phyloP scores from a whole-genome alignment of 2,113 vertebrate genomes.

The Tragelaphus buxtoni region DNA sequence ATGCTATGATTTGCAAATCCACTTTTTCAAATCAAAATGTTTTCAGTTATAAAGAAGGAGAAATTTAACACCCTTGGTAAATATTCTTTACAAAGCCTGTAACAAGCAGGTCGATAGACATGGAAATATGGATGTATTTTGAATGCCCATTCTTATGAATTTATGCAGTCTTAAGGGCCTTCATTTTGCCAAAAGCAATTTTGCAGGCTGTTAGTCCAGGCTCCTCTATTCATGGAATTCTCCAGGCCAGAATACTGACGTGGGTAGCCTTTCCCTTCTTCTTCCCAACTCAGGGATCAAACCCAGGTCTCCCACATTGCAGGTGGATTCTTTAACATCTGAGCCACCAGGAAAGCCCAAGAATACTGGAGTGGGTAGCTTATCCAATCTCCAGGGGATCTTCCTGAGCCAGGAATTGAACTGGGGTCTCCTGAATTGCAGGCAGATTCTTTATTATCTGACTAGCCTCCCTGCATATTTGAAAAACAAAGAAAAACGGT shows the following conservation, averaged over 20 bases:
- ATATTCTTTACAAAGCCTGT: background rate
- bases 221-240: background rate
- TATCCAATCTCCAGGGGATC: background rate
- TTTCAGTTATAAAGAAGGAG: background rate
- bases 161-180: background rate
- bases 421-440: background rate
- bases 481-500: background rate
- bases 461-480: background rate
- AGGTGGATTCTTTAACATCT: background rate
- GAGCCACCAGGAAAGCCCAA: background rate
- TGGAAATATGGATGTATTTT: background rate
- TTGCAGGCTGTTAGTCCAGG: conserved; percentile 3
- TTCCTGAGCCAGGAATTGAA: background rate
- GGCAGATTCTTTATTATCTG: background rate
- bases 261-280: background rate
- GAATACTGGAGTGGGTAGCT: background rate
- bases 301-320: background rate
- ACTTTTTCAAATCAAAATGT: conserved; percentile 10
- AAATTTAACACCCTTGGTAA: background rate
- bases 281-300: background rate
- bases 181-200: conserved; percentile 32
- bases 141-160: background rate
- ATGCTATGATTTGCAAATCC: background rate
- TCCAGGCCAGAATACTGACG: background rate
- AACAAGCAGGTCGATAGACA: background rate